A percentile compares a stretch with the other conserved stretches of the same genome.
Conservation (phyloP, 2,113 vertebrate genomes). For the Thalassarche chlororhynchos region DNA sequence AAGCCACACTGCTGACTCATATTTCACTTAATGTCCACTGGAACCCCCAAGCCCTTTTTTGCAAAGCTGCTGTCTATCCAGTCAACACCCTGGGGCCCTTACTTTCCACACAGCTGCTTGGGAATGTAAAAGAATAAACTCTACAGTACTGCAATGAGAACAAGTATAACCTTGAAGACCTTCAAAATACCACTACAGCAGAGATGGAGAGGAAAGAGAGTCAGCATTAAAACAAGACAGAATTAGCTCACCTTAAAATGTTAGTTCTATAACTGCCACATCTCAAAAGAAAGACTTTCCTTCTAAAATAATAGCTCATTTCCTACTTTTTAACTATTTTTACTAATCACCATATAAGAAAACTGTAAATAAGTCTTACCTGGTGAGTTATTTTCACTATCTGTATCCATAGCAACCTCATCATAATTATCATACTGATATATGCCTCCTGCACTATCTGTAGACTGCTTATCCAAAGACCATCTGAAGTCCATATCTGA, state of each 20-base stretch:
- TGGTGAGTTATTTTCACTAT: slow-evolving; percentile 94
- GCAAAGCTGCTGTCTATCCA: background rate
- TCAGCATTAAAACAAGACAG: background rate
- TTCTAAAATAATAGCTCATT: background rate
- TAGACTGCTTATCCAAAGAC: slow-evolving; percentile 82
- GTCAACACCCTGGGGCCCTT: background rate
- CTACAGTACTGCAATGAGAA: background rate
- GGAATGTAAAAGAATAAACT: background rate
- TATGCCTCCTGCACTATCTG: slow-evolving; percentile 88
- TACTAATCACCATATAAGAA: background rate
- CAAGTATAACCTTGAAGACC: background rate
- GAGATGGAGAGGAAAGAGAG: background rate
- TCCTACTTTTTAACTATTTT: background rate
- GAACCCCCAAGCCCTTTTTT: background rate
- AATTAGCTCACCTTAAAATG: background rate
- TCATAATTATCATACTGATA: slow-evolving; percentile 99
- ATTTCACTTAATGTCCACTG: fast-evolving
- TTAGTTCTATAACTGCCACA: background rate
- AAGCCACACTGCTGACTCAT: background rate
- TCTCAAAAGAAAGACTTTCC: background rate
- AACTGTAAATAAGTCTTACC: slow-evolving; percentile 71
- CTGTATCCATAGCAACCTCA: slow-evolving; percentile 98
- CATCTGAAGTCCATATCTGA: slow-evolving; percentile 89
- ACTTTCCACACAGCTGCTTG: background rate
- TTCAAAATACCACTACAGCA: background rate